Conservation (phyloP, 2,113 vertebrate genomes). For the Eira barbara region DNA sequence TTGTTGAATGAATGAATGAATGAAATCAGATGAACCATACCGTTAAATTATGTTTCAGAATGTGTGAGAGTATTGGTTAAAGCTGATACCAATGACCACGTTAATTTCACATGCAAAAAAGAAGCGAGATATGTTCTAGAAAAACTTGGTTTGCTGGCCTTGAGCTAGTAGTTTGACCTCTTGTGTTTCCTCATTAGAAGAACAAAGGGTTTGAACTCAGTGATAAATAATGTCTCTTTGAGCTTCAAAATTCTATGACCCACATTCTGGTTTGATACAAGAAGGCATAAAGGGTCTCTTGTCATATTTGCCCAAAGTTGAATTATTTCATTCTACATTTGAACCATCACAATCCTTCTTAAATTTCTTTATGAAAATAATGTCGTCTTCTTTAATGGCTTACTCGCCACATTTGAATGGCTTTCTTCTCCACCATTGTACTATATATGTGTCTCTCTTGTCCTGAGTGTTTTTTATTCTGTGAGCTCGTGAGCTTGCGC, state of each 20-base stretch:
- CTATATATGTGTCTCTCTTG: background rate
- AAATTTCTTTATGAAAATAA: background rate
- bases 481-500: no score
- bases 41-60: background rate
- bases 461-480: background rate
- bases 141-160: background rate
- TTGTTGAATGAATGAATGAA: slow-evolving; percentile 15
- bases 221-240: background rate
- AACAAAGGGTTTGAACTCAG: background rate
- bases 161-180: background rate
- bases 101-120: background rate
- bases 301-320: background rate
- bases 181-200: slow-evolving; percentile 8
- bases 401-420: background rate
- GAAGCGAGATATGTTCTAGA: background rate
- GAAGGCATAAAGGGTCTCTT: background rate
- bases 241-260: background rate
- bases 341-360: background rate
- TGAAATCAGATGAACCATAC: background rate
- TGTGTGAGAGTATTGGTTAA: background rate
- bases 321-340: background rate
- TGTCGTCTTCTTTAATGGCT: background rate
- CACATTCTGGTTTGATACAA: background rate
- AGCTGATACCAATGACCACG: background rate
- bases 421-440: background rate